Base-by-base conservation (phyloP, 1,140 invertebrate genomes). In the Belonocnema kinseyi region DNA sequence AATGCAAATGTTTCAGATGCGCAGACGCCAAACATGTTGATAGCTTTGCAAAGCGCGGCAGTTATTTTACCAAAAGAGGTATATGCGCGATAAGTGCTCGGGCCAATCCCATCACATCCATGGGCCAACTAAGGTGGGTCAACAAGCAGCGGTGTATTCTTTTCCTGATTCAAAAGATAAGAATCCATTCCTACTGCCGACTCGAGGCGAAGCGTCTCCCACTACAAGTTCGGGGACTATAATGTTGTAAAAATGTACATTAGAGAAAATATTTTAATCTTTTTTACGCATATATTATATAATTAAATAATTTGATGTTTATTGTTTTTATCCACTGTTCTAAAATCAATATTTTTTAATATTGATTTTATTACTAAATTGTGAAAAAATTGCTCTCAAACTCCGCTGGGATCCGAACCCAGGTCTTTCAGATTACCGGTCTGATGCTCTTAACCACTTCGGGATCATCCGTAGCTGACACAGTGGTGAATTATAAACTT, bases 11-110 rank as follows among this genome's bases (percentile, higher is more conserved):
- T 66, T 40, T 66, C 26, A 66, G 61, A 66, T 66, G 61, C 26
- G 26, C 40, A 40, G 61, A 66, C 61, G 61, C 61, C 61, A 66
- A 66, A 66, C 40, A 66, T 66, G 61, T 66, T 66, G 61, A 66
- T 66, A 66, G 61, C 61, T 66, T 66, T 66, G 40, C 61, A 66
- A 66, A 66, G 61, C 61, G 61, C 33, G 61, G 26, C 61, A 66
- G 61, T 66, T 66, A 66, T 66, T 66, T 66, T 66, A 66, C 61
- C 61, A 33, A 66, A 66, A 66, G 61, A 66, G 61, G 61, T 14
- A 66, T 66, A 66, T 66, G 61, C 33, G 61, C 61, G 61, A 66
- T 66, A 66, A 66, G 61, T 66, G 33, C 61, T 66, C n/a, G 61
- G 61, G 61, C 26, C 61, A 16, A 66, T 66, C 61, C 26, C 61